Percentiles rank a stretch among this genome's conserved stretches.
phyloP scores from a whole-genome alignment of 2,113 vertebrate species.

The Eclectus roratus region DNA sequence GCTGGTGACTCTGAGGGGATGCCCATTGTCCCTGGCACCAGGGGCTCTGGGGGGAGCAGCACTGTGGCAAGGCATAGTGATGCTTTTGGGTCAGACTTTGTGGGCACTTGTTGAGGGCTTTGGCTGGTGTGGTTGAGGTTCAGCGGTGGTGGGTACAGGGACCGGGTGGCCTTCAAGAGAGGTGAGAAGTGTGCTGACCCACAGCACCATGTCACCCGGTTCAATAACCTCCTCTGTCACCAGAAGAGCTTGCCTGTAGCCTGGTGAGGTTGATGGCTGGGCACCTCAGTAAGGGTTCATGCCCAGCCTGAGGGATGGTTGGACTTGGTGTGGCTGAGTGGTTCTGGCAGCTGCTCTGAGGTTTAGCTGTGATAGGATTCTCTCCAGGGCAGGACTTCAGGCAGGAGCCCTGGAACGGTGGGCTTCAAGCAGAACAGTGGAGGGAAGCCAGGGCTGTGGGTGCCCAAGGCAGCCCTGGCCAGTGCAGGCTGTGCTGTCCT shows the following conservation, averaged over 20 bases:
- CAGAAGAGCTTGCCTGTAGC: fast-evolving
- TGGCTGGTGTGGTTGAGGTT: neutral
- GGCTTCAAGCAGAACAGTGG: neutral
- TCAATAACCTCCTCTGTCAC: neutral
- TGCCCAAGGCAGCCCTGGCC: neutral
- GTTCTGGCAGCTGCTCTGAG: neutral
- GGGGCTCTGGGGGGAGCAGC: neutral
- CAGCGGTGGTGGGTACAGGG: neutral
- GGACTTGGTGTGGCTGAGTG: neutral
- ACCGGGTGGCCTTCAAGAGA: fast-evolving
- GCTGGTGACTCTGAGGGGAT: neutral
- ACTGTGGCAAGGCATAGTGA: neutral
- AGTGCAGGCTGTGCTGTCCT: neutral
- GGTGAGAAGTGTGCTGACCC: neutral
- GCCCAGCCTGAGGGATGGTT: fast-evolving
- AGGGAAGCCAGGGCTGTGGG: neutral
- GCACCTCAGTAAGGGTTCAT: neutral
- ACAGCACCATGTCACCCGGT: fast-evolving
- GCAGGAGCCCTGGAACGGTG: neutral
- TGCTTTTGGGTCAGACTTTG: neutral
- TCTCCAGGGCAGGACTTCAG: neutral
- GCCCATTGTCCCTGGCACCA: neutral
- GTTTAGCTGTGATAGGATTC: neutral
- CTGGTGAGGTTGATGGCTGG: neutral
- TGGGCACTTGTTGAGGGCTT: neutral